Evolutionary conservation across 1,140 invertebrate species (phyloP).

Genomic region (Nylanderia fulva): DNA sequence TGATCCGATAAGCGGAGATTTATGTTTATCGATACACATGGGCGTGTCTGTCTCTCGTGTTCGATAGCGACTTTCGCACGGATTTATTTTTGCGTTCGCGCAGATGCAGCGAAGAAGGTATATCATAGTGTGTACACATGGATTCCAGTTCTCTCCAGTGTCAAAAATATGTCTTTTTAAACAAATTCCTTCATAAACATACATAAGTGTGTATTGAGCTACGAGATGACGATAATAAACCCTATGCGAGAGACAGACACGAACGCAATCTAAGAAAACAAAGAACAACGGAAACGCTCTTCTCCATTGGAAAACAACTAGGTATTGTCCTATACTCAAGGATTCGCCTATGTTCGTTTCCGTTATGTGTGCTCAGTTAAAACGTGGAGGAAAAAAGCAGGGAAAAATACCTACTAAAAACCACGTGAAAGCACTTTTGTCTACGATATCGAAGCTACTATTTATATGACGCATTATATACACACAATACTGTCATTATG

Average conservation of each 20-base stretch:
- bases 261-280: slow-evolving; percentile 14
- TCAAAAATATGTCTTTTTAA: neutral
- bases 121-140: neutral
- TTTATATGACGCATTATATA: neutral
- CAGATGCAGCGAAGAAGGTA: slow-evolving; percentile 13
- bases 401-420: neutral
- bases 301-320: slow-evolving; percentile 40
- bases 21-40: slow-evolving; percentile 37
- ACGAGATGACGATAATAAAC: slow-evolving; percentile 33
- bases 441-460: neutral
- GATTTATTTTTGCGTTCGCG: neutral
- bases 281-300: slow-evolving; percentile 43
- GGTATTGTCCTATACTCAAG: slow-evolving; percentile 21
- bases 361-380: neutral
- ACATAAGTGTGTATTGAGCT: neutral
- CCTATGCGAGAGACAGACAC: neutral
- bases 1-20: slow-evolving; percentile 43
- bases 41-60: neutral
- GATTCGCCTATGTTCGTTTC: slow-evolving; percentile 24
- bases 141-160: too few relatives aligned
- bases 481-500: neutral
- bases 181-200: neutral
- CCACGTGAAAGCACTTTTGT: slow-evolving; percentile 20
- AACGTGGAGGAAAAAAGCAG: slow-evolving; percentile 1
- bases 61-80: slow-evolving; percentile 19